phyloP scores from a whole-genome alignment of 1,140 invertebrate species.

The Macrotrachela quadricornifera region DNA sequence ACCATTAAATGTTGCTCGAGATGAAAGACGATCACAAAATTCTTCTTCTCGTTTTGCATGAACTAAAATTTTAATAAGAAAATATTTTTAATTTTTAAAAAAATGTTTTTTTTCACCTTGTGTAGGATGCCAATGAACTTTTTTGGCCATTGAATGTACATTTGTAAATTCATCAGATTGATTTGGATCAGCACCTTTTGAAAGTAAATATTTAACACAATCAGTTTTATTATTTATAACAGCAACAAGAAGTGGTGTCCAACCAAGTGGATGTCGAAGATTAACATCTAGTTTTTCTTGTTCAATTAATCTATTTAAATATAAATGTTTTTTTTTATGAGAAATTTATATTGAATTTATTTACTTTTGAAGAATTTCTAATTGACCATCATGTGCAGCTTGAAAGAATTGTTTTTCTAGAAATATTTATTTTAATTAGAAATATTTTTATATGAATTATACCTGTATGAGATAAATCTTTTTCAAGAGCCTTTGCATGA shows the following conservation, averaged over 20 bases:
- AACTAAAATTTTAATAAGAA: constrained; percentile 30
- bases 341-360: too few relatives aligned
- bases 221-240: constrained; percentile 45
- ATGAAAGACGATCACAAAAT: constrained; percentile 52
- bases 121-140: constrained; percentile 30
- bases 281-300: constrained; percentile 17
- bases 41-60: constrained; percentile 49
- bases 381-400: too few relatives aligned
- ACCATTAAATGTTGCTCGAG: constrained; percentile 49
- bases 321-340: too few relatives aligned
- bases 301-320: too few relatives aligned
- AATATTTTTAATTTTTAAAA: background rate
- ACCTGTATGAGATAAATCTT: too few relatives aligned
- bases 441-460: too few relatives aligned
- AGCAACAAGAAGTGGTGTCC: constrained; percentile 62
- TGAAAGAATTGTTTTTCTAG: too few relatives aligned
- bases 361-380: too few relatives aligned
- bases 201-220: constrained; percentile 43
- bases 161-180: constrained; percentile 54
- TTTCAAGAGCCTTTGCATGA: too few relatives aligned
- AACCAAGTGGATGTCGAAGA: constrained; percentile 39
- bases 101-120: constrained; percentile 32
- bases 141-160: constrained; percentile 34
- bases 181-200: constrained; percentile 55
- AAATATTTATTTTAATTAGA: too few relatives aligned